Base-by-base conservation (phyloP, 2,888 invertebrate genomes). In the Tachina grossa region DNA sequence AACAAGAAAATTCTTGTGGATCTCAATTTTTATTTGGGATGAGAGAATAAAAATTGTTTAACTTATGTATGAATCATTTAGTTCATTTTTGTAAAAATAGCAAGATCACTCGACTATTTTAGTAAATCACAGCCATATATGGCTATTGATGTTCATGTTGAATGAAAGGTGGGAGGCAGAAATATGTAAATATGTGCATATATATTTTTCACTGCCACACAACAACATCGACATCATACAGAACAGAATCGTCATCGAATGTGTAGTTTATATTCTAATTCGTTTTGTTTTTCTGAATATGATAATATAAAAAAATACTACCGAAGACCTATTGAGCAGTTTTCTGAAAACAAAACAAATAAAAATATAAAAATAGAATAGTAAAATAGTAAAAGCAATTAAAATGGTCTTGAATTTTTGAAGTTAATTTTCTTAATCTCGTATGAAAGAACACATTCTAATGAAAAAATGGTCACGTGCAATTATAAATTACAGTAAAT, bases 331-430 rank as follows among this genome's bases (percentile, higher is more conserved):
- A 75, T 69, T 71, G 76, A 79, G 72, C 55, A 55, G 39, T 76
- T 84, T 68, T 39, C 45, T 74, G 11, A 75, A 57, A 72, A 75
- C 51, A 53, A 77, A 68, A 39, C 19, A 61, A 45, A 76, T 14
- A 57, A 14, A 65, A 55, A 72, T 49, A 71, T 65, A 63, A 71
- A 61, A 55, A 66, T 14, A 39, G 47, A 19, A 51, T 51, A 65
- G n/a, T 2, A 63, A 71, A 57, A 76, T 83, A 83, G 79, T 83
- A 85, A 79, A 55, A 76, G 55, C 53, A 55, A 57, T 75, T 57
- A 19, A 83, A 76, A 75, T 85, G 85, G 83, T 83, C 85, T 85
- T 85, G 85, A 85, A 76, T 76, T 65, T 65, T 65, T 72, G 45
- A n/a, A 43, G 61, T 53, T 43, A 66, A n/a, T 72, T 66, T 51